A percentile compares a stretch with the other conserved stretches of the same genome.
phyloP scores from a whole-genome alignment of 2,113 vertebrate genomes.

The Chamaea fasciata region DNA sequence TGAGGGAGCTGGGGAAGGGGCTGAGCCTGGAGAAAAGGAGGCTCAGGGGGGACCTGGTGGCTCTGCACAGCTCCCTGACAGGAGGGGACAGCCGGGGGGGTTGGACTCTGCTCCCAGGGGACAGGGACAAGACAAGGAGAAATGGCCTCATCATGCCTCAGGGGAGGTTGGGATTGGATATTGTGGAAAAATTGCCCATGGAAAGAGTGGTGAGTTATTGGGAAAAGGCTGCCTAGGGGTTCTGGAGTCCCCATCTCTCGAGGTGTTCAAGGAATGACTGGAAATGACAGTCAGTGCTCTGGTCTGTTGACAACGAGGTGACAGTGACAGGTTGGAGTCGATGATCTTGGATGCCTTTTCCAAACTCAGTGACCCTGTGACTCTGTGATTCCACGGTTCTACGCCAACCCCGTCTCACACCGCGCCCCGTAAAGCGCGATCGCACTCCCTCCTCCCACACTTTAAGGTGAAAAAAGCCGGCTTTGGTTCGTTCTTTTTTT shows the following conservation, averaged over 20 bases:
- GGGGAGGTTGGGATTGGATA: background rate
- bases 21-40: background rate
- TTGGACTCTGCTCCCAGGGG: background rate
- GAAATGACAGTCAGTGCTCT: background rate
- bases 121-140: background rate
- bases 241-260: background rate
- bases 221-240: background rate
- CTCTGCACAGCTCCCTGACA: background rate
- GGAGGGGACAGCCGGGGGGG: background rate
- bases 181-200: background rate
- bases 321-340: background rate
- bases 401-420: fast-evolving
- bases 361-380: background rate
- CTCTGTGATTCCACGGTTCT: no score
- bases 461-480: background rate
- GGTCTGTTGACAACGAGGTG: no score
- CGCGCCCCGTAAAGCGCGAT: background rate
- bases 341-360: background rate
- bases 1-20: background rate
- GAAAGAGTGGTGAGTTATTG: background rate
- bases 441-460: background rate
- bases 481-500: no score
- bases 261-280: background rate
- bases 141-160: background rate
- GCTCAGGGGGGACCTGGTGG: background rate